A percentile compares a stretch with the other conserved stretches of the same genome.
These are phyloP conservation scores for Tinamus guttatus DNA, from an alignment of 2,113 vertebrate genomes.

Conservation along the genomic window DNA sequence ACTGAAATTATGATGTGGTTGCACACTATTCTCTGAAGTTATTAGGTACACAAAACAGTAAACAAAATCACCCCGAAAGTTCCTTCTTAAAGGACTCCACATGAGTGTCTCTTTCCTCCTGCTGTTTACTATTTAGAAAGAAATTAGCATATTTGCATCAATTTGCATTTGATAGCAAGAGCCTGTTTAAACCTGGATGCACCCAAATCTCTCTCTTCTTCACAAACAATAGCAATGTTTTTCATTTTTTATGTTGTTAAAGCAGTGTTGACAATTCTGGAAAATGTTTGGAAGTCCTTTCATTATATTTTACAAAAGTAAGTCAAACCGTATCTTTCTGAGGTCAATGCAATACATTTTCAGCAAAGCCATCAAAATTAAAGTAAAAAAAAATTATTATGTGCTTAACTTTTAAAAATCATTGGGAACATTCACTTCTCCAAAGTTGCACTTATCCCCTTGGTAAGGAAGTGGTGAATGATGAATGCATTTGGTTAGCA, in stretches of 20 bases:
- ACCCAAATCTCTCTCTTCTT: not conserved
- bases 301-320: not conserved
- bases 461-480: not conserved
- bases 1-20: not conserved
- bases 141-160: not conserved
- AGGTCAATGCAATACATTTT: not conserved
- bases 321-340: fast-evolving
- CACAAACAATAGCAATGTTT: not conserved
- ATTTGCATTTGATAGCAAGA: not conserved
- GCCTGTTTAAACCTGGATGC: not conserved
- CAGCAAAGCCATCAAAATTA: not conserved
- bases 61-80: not conserved
- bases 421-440: not conserved
- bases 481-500: not conserved
- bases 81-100: not conserved
- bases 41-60: not conserved
- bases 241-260: not conserved
- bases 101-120: not conserved
- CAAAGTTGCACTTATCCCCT: not conserved
- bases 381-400: not conserved
- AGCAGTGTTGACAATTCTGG: not conserved
- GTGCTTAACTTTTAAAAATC: not conserved
- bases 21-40: not conserved
- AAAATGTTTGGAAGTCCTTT: not conserved
- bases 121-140: not conserved